Base-by-base conservation (phyloP, 2,888 invertebrate species). In the Eugnorisma glareosa region DNA sequence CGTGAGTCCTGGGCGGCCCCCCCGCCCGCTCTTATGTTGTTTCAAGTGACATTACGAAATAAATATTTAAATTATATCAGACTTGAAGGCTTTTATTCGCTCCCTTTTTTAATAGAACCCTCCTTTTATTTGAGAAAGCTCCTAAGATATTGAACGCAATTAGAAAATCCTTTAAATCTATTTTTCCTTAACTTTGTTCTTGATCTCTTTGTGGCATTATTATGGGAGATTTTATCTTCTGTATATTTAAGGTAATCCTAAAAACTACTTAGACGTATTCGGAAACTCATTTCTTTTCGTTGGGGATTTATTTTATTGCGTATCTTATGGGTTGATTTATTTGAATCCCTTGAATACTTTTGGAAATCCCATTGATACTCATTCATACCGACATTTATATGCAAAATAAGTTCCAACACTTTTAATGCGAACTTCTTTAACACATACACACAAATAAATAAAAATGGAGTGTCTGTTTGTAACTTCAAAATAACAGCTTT, bases 41-140 rank as follows among this genome's bases (percentile, higher is more conserved):
- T 95, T 94, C 94, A 92, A 94, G 94, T 96, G 96, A 95, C 96
- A 96, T 96, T 96, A 95, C 93, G 91, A 94, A 96, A 96, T 96
- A 96, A 96, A 96, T 95, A 96, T 95, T 95, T 93, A 95, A 96
- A 96, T 94, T 95, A 95, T 95, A 96, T 95, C 95, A 93, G 86
- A 91, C 63, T 72, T 82, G 10, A 75, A 85, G 87, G 67, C 80
- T 94, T 95, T 95, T 89, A 94, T 92, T 95, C n/a, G 78, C 43
- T 78, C 18, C 67, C 43, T 76, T 78, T 48, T 74, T 67, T 40
- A 82, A 70, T 72, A 69, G 67, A 63, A 77, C 43, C 69, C 64
- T 77, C 63, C 45, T 35, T 83, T 82, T 83, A 86, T 73, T 83
- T 73, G 54, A 37, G 45, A 72, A 64, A 63, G 64, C 64, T 69